Percentiles rank a stretch among this genome's conserved stretches.
phyloP scores from a whole-genome alignment of 2,888 invertebrate species.

The Auanema freiburgensis region DNA sequence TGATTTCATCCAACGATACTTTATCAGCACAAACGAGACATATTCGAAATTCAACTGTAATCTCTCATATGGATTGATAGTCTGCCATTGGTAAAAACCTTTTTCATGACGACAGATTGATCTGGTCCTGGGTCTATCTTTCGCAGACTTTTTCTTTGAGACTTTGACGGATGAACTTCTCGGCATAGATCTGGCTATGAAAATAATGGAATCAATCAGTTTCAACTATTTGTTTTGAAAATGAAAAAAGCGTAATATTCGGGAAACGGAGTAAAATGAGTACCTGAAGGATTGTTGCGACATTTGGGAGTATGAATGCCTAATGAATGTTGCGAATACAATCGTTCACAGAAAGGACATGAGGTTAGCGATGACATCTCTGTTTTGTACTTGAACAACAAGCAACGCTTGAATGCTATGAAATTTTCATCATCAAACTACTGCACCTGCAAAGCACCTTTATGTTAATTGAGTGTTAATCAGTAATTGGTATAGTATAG shows the following conservation, averaged over 20 bases:
- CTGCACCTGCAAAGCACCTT: too few relatives aligned
- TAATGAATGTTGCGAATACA: slow-evolving; percentile 21
- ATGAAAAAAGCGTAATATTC: too few relatives aligned
- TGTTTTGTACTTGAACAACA: neutral
- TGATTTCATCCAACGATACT: slow-evolving; percentile 1
- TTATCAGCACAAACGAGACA: slow-evolving; percentile 19
- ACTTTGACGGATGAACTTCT: neutral
- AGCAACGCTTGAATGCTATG: too few relatives aligned
- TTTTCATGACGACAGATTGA: slow-evolving; percentile 13
- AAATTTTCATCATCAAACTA: too few relatives aligned
- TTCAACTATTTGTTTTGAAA: too few relatives aligned
- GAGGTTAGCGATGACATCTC: neutral
- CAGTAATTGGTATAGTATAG: too few relatives aligned
- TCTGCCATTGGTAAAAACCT: too few relatives aligned
- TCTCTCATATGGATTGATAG: too few relatives aligned
- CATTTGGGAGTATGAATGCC: slow-evolving; percentile 12
- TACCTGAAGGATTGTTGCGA: slow-evolving; percentile 9
- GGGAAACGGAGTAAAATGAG: too few relatives aligned
- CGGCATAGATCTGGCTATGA: neutral
- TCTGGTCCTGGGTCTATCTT: slow-evolving; percentile 16
- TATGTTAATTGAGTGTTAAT: too few relatives aligned
- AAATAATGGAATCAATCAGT: too few relatives aligned
- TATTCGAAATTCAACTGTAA: slow-evolving; percentile 15
- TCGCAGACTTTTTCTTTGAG: neutral
- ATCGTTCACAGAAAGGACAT: slow-evolving; percentile 21